phyloP scores from a whole-genome alignment of 2,797 vertebrate species.

The Leuciscus waleckii region DNA sequence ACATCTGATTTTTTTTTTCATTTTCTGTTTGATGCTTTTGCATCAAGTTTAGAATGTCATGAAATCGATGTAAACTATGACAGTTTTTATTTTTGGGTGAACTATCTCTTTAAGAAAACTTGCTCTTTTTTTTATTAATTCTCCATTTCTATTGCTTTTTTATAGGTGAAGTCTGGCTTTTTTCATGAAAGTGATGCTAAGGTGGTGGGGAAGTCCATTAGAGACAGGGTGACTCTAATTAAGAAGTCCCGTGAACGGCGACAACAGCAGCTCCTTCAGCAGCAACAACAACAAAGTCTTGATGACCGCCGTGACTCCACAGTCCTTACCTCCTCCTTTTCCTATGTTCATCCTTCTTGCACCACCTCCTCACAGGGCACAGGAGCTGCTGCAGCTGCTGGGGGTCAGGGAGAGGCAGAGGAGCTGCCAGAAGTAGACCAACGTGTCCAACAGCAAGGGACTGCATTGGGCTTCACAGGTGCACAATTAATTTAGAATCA shows the following conservation, averaged over 20 bases:
- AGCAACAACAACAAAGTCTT: slow-evolving; percentile 55
- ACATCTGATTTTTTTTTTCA: too few species aligned
- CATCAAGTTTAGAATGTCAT: not conserved
- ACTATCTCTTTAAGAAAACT: not conserved
- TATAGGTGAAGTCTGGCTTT: slow-evolving; percentile 93
- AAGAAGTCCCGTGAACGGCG: slow-evolving; percentile 88
- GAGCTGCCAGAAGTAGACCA: slow-evolving; percentile 87
- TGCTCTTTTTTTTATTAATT: not conserved
- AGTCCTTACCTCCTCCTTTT: slow-evolving; percentile 65
- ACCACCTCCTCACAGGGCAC: slow-evolving; percentile 69
- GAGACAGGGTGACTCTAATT: slow-evolving; percentile 88
- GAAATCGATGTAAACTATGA: not conserved
- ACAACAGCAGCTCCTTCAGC: slow-evolving; percentile 73
- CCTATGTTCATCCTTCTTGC: slow-evolving; percentile 71
- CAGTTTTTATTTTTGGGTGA: not conserved
- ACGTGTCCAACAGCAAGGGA: slow-evolving; percentile 78
- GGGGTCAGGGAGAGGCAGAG: slow-evolving; percentile 76
- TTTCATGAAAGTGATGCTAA: slow-evolving; percentile 97
- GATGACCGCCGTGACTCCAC: slow-evolving; percentile 82
- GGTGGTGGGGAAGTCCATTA: slow-evolving; percentile 93
- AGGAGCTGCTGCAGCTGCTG: slow-evolving; percentile 52
- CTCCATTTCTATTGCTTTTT: not conserved
- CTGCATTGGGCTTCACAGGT: slow-evolving; percentile 75
- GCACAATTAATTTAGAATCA: slow-evolving; percentile 40
- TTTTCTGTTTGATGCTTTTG: not conserved